Conservation (phyloP, 2,888 invertebrate genomes). For the Tinea semifulvella region DNA sequence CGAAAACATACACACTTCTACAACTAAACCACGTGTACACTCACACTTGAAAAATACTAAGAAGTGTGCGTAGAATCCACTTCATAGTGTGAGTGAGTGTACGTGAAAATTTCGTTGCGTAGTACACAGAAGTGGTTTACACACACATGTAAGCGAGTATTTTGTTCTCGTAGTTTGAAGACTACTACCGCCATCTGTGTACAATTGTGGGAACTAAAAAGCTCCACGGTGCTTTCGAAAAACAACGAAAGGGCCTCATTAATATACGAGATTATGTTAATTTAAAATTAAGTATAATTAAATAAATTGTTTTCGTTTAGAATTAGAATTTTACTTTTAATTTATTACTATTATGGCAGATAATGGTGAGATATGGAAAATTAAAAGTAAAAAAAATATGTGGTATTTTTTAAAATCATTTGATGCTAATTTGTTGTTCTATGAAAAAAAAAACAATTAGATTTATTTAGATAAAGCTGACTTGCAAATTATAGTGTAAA, state of each 20-base stretch:
- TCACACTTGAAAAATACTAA: background rate
- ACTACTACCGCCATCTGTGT: slow-evolving; percentile 49
- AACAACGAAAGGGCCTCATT: too few species aligned
- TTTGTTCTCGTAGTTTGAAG: background rate
- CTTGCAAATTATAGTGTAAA: too few species aligned
- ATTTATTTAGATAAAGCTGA: too few species aligned
- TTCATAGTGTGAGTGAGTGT: slow-evolving; percentile 4
- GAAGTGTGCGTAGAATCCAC: slow-evolving; percentile 1
- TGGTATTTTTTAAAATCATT: too few species aligned
- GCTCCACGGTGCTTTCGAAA: slow-evolving; percentile 27
- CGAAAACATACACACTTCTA: slow-evolving; percentile 5
- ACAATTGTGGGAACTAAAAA: slow-evolving; percentile 27
- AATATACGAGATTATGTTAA: too few species aligned
- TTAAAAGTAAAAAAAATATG: too few species aligned
- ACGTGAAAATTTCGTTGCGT: background rate
- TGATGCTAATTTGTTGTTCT: too few species aligned
- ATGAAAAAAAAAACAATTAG: too few species aligned
- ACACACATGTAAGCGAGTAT: slow-evolving; percentile 8
- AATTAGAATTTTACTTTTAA: background rate
- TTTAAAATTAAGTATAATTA: too few species aligned
- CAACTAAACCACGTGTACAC: slow-evolving; percentile 12
- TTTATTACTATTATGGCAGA: background rate
- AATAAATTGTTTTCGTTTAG: background rate
- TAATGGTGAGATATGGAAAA: too few species aligned
- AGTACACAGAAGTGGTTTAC: slow-evolving; percentile 6